phyloP scores from a whole-genome alignment of 2,888 invertebrate species.

The Machimus atricapillus region DNA sequence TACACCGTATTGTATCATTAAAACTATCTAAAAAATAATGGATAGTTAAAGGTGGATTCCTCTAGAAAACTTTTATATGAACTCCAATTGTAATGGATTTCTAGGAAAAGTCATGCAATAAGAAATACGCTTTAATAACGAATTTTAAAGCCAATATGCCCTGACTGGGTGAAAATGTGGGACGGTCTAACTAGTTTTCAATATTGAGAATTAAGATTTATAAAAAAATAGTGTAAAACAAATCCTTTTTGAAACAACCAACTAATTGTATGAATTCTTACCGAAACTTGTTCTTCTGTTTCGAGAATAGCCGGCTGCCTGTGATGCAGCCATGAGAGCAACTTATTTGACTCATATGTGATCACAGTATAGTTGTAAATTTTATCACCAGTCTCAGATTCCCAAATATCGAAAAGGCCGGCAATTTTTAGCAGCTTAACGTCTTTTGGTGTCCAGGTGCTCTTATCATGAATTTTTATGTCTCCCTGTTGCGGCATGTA shows the following conservation, averaged over 20 bases:
- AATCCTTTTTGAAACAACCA: too few relatives aligned
- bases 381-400: conserved; percentile 65
- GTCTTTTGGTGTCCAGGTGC: conserved; percentile 65
- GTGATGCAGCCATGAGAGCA: conserved; percentile 77
- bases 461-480: conserved; percentile 66
- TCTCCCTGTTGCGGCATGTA: conserved; percentile 69
- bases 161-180: too few relatives aligned
- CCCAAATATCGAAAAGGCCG: conserved; percentile 77
- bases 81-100: too few relatives aligned
- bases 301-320: conserved; percentile 82
- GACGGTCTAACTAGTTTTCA: too few relatives aligned
- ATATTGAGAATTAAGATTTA: too few relatives aligned
- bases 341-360: conserved; percentile 75
- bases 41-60: too few relatives aligned
- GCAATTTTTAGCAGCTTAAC: conserved; percentile 75
- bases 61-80: too few relatives aligned
- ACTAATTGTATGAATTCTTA: conserved; percentile 52
- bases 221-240: too few relatives aligned
- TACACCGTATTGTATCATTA: neutral
- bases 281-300: conserved; percentile 70
- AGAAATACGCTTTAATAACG: too few relatives aligned
- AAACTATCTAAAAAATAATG: too few relatives aligned
- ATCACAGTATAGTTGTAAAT: conserved; percentile 79
- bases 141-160: too few relatives aligned
- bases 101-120: too few relatives aligned